A percentile compares a stretch with the other conserved stretches of the same genome.
Evolutionary conservation across 2,888 invertebrate species (phyloP).

Genomic region (Paralinhomoeus sp.): DNA sequence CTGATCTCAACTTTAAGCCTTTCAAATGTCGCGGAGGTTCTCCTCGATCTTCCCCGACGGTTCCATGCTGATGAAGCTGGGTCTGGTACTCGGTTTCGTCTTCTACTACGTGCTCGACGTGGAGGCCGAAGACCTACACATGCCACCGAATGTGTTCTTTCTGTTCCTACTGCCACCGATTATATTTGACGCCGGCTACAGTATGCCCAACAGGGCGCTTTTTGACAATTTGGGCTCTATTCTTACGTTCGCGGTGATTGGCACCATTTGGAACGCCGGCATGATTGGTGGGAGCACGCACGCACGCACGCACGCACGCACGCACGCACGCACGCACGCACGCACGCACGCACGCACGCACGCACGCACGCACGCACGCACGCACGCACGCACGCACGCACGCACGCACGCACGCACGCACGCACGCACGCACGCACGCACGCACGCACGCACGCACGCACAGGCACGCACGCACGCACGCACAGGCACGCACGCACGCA

Average conservation of each 20-base stretch:
- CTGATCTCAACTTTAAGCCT: no score
- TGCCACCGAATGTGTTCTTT: slow-evolving; percentile 59
- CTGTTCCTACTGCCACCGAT: slow-evolving; percentile 89
- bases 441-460: no score
- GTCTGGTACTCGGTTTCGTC: slow-evolving; percentile 62
- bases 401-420: no score
- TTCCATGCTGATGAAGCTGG: slow-evolving; percentile 73
- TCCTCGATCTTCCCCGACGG: slow-evolving; percentile 85
- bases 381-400: no score
- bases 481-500: no score
- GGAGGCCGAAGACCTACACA: no score
- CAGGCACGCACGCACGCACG: no score
- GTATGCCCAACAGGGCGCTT: slow-evolving; percentile 47
- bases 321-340: no score
- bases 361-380: no score
- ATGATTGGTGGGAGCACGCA: slow-evolving; percentile 27
- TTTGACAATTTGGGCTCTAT: slow-evolving; percentile 94
- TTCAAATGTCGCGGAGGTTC: slow-evolving; percentile 9
- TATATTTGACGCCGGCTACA: slow-evolving; percentile 86
- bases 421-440: no score
- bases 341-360: no score
- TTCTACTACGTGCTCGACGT: not conserved
- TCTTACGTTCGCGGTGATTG: slow-evolving; percentile 61
- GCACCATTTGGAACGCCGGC: slow-evolving; percentile 77
- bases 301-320: no score